phyloP scores from a whole-genome alignment of 2,888 invertebrate genomes.

The Drepana falcataria region DNA sequence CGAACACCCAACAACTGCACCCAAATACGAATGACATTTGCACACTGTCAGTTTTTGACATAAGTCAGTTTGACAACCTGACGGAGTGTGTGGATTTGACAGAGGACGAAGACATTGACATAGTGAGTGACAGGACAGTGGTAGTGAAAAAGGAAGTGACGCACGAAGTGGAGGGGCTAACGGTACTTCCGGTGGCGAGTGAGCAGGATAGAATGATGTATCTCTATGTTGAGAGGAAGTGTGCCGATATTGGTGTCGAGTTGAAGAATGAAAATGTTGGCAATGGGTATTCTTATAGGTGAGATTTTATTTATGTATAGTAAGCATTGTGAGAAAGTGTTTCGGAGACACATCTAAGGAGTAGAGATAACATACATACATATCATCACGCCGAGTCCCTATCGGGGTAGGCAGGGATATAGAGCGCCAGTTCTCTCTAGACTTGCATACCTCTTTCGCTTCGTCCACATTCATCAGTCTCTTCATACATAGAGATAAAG shows the following conservation, averaged over 20 bases:
- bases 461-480: too few species aligned
- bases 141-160: constrained; percentile 29
- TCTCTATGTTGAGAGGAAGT: constrained; percentile 54
- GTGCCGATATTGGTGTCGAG: constrained; percentile 61
- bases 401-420: too few species aligned
- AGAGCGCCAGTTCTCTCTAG: too few species aligned
- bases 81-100: constrained; percentile 31
- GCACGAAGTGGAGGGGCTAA: constrained; percentile 16
- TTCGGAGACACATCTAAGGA: too few species aligned
- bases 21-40: constrained; percentile 32
- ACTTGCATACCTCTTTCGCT: too few species aligned
- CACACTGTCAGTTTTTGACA: constrained; percentile 39
- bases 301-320: constrained; percentile 13
- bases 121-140: constrained; percentile 24
- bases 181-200: constrained; percentile 42
- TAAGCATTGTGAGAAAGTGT: too few species aligned
- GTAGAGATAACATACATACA: too few species aligned
- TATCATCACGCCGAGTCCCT: too few species aligned
- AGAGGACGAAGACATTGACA: constrained; percentile 63
- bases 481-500: too few species aligned
- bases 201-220: constrained; percentile 51
- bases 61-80: constrained; percentile 15
- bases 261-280: constrained; percentile 66
- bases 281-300: constrained; percentile 63
- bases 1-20: constrained; percentile 41